phyloP scores from a whole-genome alignment of 2,113 vertebrate genomes.

The Tautogolabrus adspersus region DNA sequence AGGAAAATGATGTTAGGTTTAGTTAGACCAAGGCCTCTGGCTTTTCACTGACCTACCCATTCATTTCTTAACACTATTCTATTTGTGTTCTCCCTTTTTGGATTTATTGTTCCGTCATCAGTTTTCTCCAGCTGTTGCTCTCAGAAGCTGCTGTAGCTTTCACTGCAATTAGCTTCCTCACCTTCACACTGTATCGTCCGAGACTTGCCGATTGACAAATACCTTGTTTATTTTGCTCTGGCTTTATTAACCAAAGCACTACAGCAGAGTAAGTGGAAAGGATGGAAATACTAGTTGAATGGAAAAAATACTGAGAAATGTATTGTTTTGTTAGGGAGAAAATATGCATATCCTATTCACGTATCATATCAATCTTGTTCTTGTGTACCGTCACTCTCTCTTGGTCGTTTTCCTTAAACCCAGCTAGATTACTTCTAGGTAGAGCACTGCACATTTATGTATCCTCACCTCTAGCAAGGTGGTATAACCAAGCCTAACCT shows the following conservation, averaged over 20 bases:
- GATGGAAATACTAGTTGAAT: constrained; percentile 21
- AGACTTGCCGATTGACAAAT: constrained; percentile 67
- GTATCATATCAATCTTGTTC: no score
- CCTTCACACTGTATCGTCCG: constrained; percentile 58
- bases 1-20: neutral
- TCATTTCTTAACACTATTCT: constrained; percentile 16
- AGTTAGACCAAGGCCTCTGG: neutral
- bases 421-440: constrained; percentile 26
- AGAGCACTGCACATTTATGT: constrained; percentile 42
- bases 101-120: neutral
- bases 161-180: constrained; percentile 31
- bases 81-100: neutral
- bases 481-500: neutral
- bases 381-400: no score
- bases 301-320: neutral
- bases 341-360: no score
- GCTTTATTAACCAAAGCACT: constrained; percentile 7
- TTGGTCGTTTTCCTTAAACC: neutral
- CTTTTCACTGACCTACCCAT: constrained; percentile 30
- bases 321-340: no score
- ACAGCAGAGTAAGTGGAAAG: constrained; percentile 9
- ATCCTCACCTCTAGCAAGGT: constrained; percentile 31
- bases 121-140: constrained; percentile 17
- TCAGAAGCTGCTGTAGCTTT: constrained; percentile 24
- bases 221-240: constrained; percentile 62